phyloP scores from a whole-genome alignment of 2,888 invertebrate genomes.

The Spisula subtruncata region DNA sequence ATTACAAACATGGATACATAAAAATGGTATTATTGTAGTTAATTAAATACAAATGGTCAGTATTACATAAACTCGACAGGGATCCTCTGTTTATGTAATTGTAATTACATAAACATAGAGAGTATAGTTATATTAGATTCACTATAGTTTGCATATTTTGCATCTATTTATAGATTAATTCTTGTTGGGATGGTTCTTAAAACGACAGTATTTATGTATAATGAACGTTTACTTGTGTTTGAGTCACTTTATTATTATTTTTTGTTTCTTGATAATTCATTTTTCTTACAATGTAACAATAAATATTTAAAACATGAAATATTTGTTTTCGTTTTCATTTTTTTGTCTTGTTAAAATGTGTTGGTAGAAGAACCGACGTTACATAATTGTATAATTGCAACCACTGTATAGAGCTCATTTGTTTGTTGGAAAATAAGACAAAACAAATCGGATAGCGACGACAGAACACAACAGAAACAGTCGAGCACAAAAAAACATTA shows the following conservation, averaged over 20 bases:
- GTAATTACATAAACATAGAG: neutral
- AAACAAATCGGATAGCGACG: too few species aligned
- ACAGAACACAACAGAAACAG: too few species aligned
- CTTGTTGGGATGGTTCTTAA: neutral
- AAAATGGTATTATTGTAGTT: neutral
- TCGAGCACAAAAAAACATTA: too few species aligned
- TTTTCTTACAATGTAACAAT: slow-evolving; percentile 23
- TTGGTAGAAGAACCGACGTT: too few species aligned
- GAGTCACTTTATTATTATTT: slow-evolving; percentile 4
- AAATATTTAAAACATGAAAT: neutral
- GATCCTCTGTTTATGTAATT: neutral
- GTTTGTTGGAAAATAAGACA: too few species aligned
- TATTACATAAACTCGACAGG: neutral
- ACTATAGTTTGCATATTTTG: neutral
- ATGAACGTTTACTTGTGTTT: neutral
- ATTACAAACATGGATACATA: too few species aligned
- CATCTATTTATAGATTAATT: neutral
- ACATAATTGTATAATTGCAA: too few species aligned
- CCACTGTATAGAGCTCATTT: too few species aligned
- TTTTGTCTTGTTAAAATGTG: too few species aligned
- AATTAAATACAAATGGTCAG: neutral
- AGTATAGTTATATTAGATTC: neutral
- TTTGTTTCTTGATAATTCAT: neutral
- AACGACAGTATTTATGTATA: slow-evolving; percentile 17
- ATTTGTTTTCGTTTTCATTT: neutral